Base-by-base conservation (phyloP, 2,113 vertebrate genomes). In the Clarias gariepinus region DNA sequence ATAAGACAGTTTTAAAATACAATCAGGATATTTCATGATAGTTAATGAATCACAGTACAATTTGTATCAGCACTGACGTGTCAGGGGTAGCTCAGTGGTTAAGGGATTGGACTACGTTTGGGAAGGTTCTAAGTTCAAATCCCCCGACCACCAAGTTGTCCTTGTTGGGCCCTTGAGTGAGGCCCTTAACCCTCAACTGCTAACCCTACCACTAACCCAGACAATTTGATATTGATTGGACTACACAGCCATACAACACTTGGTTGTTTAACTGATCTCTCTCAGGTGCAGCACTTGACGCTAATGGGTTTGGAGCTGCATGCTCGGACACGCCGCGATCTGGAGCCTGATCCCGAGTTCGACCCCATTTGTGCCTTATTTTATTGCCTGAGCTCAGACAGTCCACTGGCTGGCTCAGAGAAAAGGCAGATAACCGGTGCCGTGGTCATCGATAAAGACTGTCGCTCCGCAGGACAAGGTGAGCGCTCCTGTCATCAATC, bases 361-460 rank as follows among this genome's bases (percentile, higher is more conserved):
- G 98, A 99, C 91, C 97, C 98, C 0, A 96, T 99, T 92, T 99
- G 98, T 96, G 98, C 98, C 95, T 94, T 99, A 89, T 99, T 99
- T 94, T 99, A 98, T 95, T 97, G 96, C 95, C 90, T 99, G 90
- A 96, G 95, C 61, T 98, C 96, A 53, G 98, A 99, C 66, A 92
- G 94, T 41, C 89, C 92, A 5, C 91, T 98, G 83, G 94, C 95
- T 52, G 91, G 94, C 73, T 94, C 92, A 16, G 94, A 96, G 68
- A 91, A 92, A 91, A 96, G 86, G 83, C 95, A 96, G 92, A 91
- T 98, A 91, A 96, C 94, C 0, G 98, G 98, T 47, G 96, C 96
- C 85, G 95, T 99, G 52, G 94, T 99, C 88, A 95, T 99, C 90
- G 96, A 97, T 91, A 95, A 94, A 93, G 95, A 97, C 86, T 91